phyloP scores from a whole-genome alignment of 2,113 vertebrate genomes.

The Alexandromys fortis region DNA sequence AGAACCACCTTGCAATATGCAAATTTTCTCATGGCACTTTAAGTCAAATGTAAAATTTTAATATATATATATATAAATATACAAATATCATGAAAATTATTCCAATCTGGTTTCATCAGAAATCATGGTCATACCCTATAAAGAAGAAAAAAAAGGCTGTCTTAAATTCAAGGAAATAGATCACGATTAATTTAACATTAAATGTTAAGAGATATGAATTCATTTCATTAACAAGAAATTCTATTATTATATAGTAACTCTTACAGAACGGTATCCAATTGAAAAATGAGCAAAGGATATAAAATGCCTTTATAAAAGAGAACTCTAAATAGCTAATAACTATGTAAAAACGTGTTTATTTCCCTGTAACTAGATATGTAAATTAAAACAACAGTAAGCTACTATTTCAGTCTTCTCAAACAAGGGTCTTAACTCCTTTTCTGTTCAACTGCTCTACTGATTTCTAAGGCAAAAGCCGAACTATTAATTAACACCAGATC shows the following conservation, averaged over 20 bases:
- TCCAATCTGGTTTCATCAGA: conserved; percentile 84
- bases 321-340: conserved; percentile 21
- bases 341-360: not conserved
- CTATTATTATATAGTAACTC: conserved; percentile 28
- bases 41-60: conserved; percentile 85
- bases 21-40: conserved; percentile 97
- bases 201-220: not conserved
- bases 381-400: conserved; percentile 49
- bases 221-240: conserved; percentile 29
- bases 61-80: conserved; percentile 88
- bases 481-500: not conserved
- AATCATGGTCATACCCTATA: conserved; percentile 83
- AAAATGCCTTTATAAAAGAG: conserved; percentile 16
- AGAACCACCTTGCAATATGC: conserved; percentile 99
- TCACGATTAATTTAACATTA: not conserved
- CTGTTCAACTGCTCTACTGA: not conserved
- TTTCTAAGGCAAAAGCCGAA: conserved; percentile 13
- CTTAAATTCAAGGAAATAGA: conserved; percentile 61
- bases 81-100: conserved; percentile 83
- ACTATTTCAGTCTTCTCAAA: conserved; percentile 24
- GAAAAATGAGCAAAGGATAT: not conserved
- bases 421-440: not conserved
- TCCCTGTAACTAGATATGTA: conserved; percentile 31
- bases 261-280: conserved; percentile 7
- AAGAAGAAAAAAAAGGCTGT: conserved; percentile 14